Evolutionary conservation across 1,140 invertebrate genomes (phyloP).

Genomic region (Meloidogyne chitwoodi): DNA sequence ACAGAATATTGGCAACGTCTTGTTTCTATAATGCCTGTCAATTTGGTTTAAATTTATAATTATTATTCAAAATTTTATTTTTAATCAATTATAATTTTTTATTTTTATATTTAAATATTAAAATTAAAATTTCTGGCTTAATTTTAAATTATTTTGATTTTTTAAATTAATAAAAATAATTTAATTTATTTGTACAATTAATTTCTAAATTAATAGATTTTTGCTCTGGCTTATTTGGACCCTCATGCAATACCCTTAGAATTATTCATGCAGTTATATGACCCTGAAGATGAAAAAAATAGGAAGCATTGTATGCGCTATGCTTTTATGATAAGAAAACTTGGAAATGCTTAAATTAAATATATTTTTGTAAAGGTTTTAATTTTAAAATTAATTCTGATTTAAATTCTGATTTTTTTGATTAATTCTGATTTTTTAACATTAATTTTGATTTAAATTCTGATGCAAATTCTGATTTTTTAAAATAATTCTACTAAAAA

Average conservation of each 20-base stretch:
- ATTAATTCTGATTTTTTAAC: no score
- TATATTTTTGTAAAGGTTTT: background rate
- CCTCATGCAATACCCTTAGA: constrained; percentile 30
- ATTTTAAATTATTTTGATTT: no score
- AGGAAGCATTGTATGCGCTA: constrained; percentile 26
- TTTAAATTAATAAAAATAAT: no score
- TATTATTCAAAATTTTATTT: background rate
- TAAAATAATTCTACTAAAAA: no score
- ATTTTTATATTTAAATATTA: no score
- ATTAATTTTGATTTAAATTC: no score
- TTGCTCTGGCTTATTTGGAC: constrained; percentile 32
- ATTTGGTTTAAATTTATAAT: constrained; percentile 19
- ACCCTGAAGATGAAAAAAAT: constrained; percentile 26
- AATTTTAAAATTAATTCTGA: no score
- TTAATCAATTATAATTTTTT: background rate
- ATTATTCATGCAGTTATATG: constrained; percentile 27
- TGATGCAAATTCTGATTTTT: no score
- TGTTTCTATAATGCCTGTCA: constrained; percentile 37
- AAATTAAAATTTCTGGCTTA: no score
- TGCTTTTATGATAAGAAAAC: constrained; percentile 37
- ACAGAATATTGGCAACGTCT: constrained; percentile 35
- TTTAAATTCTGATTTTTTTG: no score
- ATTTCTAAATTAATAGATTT: constrained; percentile 13
- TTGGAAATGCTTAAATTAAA: constrained; percentile 20
- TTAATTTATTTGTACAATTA: no score